Evolutionary conservation across 2,797 vertebrate genomes (phyloP), one percentile per base, ranked within the genome.

Genomic region (Dipus sagitta): DNA sequence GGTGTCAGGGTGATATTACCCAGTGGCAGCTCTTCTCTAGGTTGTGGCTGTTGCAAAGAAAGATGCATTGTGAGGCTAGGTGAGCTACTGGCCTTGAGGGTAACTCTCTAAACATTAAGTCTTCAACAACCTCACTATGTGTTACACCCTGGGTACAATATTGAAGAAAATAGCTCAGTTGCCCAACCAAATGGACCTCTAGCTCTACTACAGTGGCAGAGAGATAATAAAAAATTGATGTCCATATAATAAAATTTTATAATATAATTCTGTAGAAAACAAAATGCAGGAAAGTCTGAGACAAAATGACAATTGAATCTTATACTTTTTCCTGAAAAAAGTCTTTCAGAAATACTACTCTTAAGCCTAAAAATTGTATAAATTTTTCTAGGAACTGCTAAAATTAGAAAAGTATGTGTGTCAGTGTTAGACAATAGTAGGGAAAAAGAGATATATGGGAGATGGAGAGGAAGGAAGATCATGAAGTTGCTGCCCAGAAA

Each of bases 261-360:
- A 75, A 58, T 26, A 54, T 74, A 76, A 38, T 38, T 13, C 5
- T 54, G 4, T 38, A 76, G 62, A 76, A 70, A 74, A 91, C 21
- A 65, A 87, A 91, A 64, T 34, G 18, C 4, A 34, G 54, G 21
- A 4, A 52, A 38, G 5, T 54, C 14, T 71, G 52, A 91, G 20
- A 76, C 21, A 76, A 86, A 91, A 68, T 42, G 32, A 76, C 23
- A 70, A 30, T 30, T 70, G 26, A 65, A 65, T 21, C 6, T 28
- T 90, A 91, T 60, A n/a, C 77, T 86, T 91, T 32, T 77, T 83
- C 42, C 26, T 54, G 20, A 24, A 47, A 84, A 54, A 58, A 26
- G 38, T 1, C 32, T 71, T 82, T 91, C 20, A 71, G 6, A 82
- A 3, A 10, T 71, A 86, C 68, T 28, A 52, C 24, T 38, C 71